Conservation (phyloP, 2,797 vertebrate species). For the Lutra lutra region DNA sequence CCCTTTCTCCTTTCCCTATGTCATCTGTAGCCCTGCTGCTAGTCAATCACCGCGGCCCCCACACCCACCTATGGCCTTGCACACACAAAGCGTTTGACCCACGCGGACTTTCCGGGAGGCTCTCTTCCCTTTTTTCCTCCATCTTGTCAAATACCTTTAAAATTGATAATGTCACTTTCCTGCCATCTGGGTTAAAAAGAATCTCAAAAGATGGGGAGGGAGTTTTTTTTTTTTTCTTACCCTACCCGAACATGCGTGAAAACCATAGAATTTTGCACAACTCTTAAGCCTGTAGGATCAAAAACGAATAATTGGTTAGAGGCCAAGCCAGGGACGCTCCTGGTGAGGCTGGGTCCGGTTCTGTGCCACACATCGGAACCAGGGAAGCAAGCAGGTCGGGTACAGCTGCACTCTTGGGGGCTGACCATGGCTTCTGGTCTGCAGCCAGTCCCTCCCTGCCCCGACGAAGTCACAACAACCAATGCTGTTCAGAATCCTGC, state of each 20-base stretch:
- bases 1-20: not conserved
- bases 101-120: not conserved
- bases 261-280: not conserved
- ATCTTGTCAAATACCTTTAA: not conserved
- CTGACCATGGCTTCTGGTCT: not conserved
- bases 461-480: not conserved
- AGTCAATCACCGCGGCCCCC: not conserved
- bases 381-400: not conserved
- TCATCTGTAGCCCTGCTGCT: not conserved
- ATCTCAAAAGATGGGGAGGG: not conserved
- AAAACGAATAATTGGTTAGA: not conserved
- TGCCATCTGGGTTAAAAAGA: constrained; percentile 26
- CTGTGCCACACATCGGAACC: not conserved
- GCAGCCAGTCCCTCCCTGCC: not conserved
- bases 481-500: not conserved
- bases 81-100: not conserved
- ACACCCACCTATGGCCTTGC: not conserved
- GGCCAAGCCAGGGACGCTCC: not conserved
- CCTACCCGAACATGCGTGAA: not conserved
- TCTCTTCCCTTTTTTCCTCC: not conserved
- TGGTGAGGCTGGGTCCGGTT: not conserved
- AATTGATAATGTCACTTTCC: not conserved
- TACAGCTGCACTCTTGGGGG: not conserved
- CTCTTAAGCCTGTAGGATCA: not conserved
- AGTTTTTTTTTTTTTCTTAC: not conserved